Evolutionary conservation across 2,888 invertebrate genomes (phyloP).

Genomic region (Perithous albicinctus): DNA sequence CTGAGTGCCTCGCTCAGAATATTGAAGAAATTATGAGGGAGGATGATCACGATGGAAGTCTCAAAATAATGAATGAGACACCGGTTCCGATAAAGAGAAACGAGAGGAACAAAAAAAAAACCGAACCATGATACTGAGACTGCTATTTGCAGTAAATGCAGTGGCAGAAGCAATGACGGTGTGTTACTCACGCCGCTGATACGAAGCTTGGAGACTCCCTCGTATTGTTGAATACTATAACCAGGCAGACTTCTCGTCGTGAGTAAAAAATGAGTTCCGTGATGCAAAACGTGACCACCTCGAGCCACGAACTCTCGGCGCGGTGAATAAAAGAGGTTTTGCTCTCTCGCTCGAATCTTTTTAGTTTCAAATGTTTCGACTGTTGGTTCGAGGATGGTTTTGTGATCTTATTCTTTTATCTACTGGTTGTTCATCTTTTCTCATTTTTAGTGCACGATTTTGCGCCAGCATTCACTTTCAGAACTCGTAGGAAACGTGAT

Average conservation of each 20-base stretch:
- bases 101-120: background rate
- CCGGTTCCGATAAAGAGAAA: slow-evolving; percentile 14
- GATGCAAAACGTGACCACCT: slow-evolving; percentile 71
- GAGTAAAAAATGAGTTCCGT: slow-evolving; percentile 54
- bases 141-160: slow-evolving; percentile 35
- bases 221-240: slow-evolving; percentile 20
- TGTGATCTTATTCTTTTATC: slow-evolving; percentile 40
- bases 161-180: slow-evolving; percentile 39
- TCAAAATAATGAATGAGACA: slow-evolving; percentile 44
- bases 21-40: slow-evolving; percentile 36
- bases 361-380: slow-evolving; percentile 30
- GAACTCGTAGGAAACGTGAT: slow-evolving; percentile 40
- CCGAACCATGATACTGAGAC: slow-evolving; percentile 24
- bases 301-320: slow-evolving; percentile 67
- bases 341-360: slow-evolving; percentile 38
- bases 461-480: slow-evolving; percentile 21
- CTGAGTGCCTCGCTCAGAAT: background rate
- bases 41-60: slow-evolving; percentile 30
- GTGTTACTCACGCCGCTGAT: background rate
- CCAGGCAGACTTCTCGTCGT: background rate
- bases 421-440: background rate
- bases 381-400: slow-evolving; percentile 40
- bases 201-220: slow-evolving; percentile 1
- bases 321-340: slow-evolving; percentile 58
- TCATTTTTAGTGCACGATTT: slow-evolving; percentile 2